Base-by-base conservation (phyloP, 2,888 invertebrate genomes). In the Ischnura elegans region DNA sequence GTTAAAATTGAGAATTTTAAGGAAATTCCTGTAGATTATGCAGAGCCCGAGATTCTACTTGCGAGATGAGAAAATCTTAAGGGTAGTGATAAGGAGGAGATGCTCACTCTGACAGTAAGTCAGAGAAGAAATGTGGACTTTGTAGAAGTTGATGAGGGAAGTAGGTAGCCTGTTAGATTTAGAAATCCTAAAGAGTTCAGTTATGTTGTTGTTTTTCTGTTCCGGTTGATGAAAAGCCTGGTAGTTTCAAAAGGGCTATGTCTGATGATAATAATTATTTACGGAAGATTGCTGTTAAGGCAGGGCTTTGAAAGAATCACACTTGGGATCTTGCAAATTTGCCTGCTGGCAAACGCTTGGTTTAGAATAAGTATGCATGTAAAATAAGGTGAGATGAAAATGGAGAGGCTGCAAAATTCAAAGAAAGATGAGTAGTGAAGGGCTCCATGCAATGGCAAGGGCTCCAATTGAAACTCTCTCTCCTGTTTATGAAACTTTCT, bases 251-350 rank as follows among this genome's bases (percentile, higher is more conserved):
- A 13, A 61, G 61, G 61, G 61, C 61, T 21, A 25, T 61, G 61
- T 61, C 61, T 25, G 19, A 6, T 61, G 25, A n/a, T 21, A 21
- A 61, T 61, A 61, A 16, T 2, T 25, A 61, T 61, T 61, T 25
- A 61, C n/a, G 61, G 61, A 61, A 61, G 61, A 55, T 3, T 61
- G 61, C 61, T 61, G 61, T 61, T n/a, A 61, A 61, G 61, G 61
- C 21, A n/a, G 61, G n/a, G 61, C 61, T 61, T 51, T 1, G n/a
- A 61, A 61, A n/a, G 61, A 61, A 16, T 61, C 61, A 61, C 61
- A 61, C 61, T 61, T 61, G 47, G 47, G 47, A 47, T 47, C 47
- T 47, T 8, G 47, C 13, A 13, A 13, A 47, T 13, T 47, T 47
- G 13, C 13, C 47, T 47, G 47, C 47, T 47, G 47, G 47, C 47